Evolutionary conservation across 2,888 invertebrate genomes (phyloP).

Genomic region (Chrysolina oricalcia): DNA sequence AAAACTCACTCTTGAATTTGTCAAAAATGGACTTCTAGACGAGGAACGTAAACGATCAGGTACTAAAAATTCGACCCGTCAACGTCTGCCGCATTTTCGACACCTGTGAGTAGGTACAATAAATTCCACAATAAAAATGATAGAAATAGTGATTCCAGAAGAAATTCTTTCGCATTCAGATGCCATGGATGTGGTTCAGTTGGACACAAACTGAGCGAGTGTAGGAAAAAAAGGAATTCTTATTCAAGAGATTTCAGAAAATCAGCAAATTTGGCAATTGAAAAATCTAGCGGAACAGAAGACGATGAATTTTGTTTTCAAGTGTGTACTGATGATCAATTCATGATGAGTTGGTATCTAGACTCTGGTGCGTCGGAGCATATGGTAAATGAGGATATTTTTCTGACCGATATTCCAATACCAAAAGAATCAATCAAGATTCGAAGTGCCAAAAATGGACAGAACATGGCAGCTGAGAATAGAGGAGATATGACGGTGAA

Average conservation of each 20-base stretch:
- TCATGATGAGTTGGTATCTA: not conserved
- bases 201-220: slow-evolving; percentile 5
- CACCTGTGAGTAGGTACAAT: not conserved
- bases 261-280: not conserved
- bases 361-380: not conserved
- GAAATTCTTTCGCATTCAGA: not conserved
- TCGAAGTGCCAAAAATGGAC: not conserved
- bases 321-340: not conserved
- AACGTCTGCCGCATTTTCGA: slow-evolving; percentile 1
- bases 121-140: not conserved
- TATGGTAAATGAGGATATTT: not conserved
- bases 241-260: not conserved
- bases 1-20: not conserved
- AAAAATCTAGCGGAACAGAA: not conserved
- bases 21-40: not conserved
- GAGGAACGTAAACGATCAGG: not conserved
- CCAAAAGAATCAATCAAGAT: not conserved
- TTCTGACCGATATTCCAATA: no score
- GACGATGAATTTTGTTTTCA: not conserved
- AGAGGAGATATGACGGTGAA: no score
- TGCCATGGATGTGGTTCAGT: slow-evolving; percentile 6
- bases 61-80: not conserved
- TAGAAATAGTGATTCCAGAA: not conserved
- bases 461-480: no score
- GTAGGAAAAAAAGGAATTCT: not conserved